Conservation (phyloP, 1,140 invertebrate genomes). For the Platorchestia sp. region DNA sequence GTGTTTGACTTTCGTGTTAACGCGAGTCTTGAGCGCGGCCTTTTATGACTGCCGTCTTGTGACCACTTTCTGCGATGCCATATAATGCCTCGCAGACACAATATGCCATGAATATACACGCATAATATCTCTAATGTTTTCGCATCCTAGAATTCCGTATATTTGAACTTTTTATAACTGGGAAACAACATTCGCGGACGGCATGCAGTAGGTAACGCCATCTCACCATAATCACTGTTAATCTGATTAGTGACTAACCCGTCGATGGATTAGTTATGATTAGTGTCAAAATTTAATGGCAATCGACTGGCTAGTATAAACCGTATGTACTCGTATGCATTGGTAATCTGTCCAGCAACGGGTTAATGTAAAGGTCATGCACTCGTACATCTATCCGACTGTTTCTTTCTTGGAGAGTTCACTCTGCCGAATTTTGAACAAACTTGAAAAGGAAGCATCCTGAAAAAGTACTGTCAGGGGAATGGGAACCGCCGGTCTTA, state of each 20-base stretch:
- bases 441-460: background rate
- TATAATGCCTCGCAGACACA: background rate
- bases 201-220: too few relatives aligned
- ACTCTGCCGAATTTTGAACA: background rate
- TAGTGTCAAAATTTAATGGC: too few relatives aligned
- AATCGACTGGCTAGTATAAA: too few relatives aligned
- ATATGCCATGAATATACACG: background rate
- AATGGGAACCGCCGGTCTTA: background rate
- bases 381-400: background rate
- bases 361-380: too few relatives aligned
- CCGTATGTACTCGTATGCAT: too few relatives aligned
- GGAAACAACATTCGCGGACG: background rate
- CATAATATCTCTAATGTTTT: background rate
- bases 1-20: slow-evolving; percentile 21
- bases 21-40: background rate
- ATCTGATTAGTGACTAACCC: too few relatives aligned
- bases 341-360: too few relatives aligned
- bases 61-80: background rate
- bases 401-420: background rate
- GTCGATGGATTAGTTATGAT: too few relatives aligned
- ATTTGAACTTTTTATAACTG: background rate
- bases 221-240: too few relatives aligned
- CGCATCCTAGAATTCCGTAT: background rate
- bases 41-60: background rate
- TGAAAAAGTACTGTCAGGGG: background rate